These are phyloP conservation scores for Erpetoichthys calabaricus DNA, from an alignment of 2,797 vertebrate species.

Conservation along the genomic window DNA sequence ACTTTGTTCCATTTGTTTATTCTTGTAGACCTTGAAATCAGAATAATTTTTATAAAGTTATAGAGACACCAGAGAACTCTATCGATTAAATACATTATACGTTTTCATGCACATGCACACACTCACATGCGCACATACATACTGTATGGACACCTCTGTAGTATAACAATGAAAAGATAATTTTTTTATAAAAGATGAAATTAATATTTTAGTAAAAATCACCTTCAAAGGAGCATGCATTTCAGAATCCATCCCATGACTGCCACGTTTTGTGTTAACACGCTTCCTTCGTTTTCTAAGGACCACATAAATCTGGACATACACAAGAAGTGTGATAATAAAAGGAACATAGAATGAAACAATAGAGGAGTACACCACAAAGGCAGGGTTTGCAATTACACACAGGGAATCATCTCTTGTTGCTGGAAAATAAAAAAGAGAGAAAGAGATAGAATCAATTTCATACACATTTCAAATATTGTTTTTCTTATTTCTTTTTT, in stretches of 20 bases:
- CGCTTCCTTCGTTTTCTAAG: conserved; percentile 82
- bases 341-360: conserved; percentile 98
- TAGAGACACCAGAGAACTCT: too few relatives aligned
- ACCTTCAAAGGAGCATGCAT: conserved; percentile 69
- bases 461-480: too few relatives aligned
- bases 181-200: too few relatives aligned
- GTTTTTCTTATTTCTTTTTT: too few relatives aligned
- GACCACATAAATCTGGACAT: conserved; percentile 94
- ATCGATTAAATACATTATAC: too few relatives aligned
- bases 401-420: conserved; percentile 71
- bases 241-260: conserved; percentile 47
- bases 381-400: conserved; percentile 88
- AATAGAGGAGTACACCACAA: conserved; percentile 94
- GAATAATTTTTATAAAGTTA: too few relatives aligned
- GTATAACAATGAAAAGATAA: too few relatives aligned
- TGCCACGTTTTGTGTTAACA: conserved; percentile 79
- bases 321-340: conserved; percentile 94
- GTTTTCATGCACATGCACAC: too few relatives aligned
- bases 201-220: conserved; percentile 7
- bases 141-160: too few relatives aligned
- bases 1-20: too few relatives aligned
- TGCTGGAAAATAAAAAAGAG: conserved; percentile 45
- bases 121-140: too few relatives aligned
- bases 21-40: too few relatives aligned
- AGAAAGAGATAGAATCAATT: neutral